These are phyloP conservation scores for Metalampra italica DNA, from an alignment of 2,888 invertebrate genomes.

Conservation along the genomic window DNA sequence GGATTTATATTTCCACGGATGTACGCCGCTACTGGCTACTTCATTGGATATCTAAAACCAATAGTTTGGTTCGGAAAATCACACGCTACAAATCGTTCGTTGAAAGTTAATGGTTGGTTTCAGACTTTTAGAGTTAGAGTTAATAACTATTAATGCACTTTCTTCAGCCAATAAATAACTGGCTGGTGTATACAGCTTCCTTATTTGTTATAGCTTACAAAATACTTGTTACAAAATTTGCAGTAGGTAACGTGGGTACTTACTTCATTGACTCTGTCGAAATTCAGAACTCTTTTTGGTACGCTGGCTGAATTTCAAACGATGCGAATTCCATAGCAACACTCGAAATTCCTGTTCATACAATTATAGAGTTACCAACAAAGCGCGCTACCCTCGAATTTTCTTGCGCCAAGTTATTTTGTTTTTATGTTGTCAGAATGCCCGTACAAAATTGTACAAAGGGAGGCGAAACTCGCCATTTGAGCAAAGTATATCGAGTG, in stretches of 20 bases:
- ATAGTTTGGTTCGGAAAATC: not conserved
- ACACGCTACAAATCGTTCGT: not conserved
- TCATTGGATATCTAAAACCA: constrained; percentile 27
- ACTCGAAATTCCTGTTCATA: constrained; percentile 6
- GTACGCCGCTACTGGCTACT: constrained; percentile 36
- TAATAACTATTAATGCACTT: no score
- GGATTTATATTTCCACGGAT: constrained; percentile 59
- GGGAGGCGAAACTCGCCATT: constrained; percentile 37
- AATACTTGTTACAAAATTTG: no score
- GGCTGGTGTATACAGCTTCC: no score
- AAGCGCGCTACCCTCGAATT: constrained; percentile 22
- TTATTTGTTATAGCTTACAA: no score
- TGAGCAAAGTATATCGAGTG: constrained; percentile 47
- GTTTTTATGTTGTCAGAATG: constrained; percentile 31
- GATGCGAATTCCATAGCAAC: not conserved
- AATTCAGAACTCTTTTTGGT: not conserved
- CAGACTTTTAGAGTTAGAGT: no score
- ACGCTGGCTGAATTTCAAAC: constrained; percentile 4
- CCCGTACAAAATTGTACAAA: constrained; percentile 31
- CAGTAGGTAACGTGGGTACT: not conserved
- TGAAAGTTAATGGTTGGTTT: no score
- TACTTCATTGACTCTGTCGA: constrained; percentile 1
- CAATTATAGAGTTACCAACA: constrained; percentile 15
- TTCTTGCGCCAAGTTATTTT: constrained; percentile 29
- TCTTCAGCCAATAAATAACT: no score